Conservation (phyloP, 2,113 vertebrate species). For the Macrotis lagotis region DNA sequence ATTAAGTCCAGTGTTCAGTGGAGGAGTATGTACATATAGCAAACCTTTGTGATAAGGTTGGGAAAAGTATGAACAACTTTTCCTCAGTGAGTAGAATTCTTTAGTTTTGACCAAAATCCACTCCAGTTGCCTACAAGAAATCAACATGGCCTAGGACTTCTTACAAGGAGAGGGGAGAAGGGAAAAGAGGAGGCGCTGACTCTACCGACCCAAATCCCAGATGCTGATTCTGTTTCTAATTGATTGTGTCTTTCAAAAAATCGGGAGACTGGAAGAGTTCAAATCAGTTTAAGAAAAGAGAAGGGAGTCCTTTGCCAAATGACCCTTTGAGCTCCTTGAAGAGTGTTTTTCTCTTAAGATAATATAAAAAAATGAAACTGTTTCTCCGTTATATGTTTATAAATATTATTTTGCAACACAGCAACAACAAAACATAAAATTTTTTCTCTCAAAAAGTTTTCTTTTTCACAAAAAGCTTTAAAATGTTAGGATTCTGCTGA, state of each 20-base stretch:
- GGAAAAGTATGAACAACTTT: neutral
- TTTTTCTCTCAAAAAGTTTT: neutral
- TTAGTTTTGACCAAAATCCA: neutral
- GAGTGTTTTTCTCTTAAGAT: neutral
- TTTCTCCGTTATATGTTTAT: neutral
- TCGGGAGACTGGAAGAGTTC: neutral
- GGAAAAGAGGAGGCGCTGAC: neutral
- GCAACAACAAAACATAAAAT: neutral
- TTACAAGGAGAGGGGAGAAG: neutral
- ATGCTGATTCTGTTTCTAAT: slow-evolving; percentile 9
- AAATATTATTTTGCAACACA: neutral
- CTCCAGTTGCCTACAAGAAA: neutral
- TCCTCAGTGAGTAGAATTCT: neutral
- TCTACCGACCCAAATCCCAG: neutral
- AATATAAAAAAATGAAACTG: slow-evolving; percentile 1
- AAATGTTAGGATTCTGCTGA: neutral
- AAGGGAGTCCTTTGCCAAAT: neutral
- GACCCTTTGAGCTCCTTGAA: neutral
- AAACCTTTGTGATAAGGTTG: neutral
- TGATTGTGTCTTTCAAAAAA: neutral
- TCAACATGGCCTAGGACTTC: neutral
- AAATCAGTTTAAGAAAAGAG: neutral
- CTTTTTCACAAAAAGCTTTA: neutral
- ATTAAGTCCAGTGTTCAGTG: neutral
- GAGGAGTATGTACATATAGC: neutral